Base-by-base conservation (phyloP, 2,797 vertebrate genomes). In the Helarctos malayanus region DNA sequence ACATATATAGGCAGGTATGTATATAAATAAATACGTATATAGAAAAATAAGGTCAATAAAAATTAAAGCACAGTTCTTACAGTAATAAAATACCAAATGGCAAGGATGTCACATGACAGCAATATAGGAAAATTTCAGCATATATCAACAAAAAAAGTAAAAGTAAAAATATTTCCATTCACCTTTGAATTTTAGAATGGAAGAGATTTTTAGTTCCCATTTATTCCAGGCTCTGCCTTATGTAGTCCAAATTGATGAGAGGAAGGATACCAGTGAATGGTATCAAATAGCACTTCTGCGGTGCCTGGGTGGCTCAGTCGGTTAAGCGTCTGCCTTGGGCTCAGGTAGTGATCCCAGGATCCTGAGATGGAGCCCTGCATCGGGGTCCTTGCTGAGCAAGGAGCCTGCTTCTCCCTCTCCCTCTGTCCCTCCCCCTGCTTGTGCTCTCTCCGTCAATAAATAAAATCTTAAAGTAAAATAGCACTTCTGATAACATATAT, bases 131-230 rank as follows among this genome's bases (percentile, higher is more conserved):
- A 81, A 85, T 59, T 80, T 89, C 29, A 76, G 16, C 56, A 29
- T 49, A 38, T 11, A 68, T 27, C 21, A n/a, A 89, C 54, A 81
- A 91, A 86, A 80, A 80, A 56, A 41, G 21, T 54, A 47, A 54
- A 35, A 71, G 25, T 49, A 57, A 25, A 89, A 41, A 35, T 23
- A 79, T 85, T 95, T 63, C 57, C 76, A 88, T 76, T 94, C 92
- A 23, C 29, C 78, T 92, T 61, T 84, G 63, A 90, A 49, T 76
- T 95, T 87, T 81, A 84, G 63, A 78, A 94, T 61, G 21, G 56
- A 90, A 90, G 9, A 6, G 45, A 94, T 76, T 92, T 92, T 69
- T 63, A 79, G 27, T 54, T 92, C 5, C 19, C 23, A 63, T 19
- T 75, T 89, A 61, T 52, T 94, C 38, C 25, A 47, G 54, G 45